These are phyloP conservation scores for Stictonetta naevosa DNA, from an alignment of 2,113 vertebrate species.

Conservation along the genomic window DNA sequence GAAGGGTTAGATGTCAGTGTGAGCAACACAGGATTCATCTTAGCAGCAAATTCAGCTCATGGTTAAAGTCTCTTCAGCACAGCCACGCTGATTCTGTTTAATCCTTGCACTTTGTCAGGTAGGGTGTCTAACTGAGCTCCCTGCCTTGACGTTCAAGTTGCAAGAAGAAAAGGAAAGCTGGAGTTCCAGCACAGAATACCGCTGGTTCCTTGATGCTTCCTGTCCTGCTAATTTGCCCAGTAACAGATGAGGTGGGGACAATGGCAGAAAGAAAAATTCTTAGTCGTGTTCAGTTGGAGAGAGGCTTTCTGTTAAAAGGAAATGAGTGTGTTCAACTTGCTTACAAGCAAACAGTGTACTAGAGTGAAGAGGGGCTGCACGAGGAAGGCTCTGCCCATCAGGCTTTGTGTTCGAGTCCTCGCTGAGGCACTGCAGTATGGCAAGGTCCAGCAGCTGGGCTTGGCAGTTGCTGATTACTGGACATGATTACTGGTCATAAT, in stretches of 20 bases:
- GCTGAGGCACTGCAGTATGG: neutral
- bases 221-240: neutral
- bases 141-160: neutral
- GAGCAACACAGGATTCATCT: neutral
- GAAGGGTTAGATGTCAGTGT: neutral
- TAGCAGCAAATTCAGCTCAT: neutral
- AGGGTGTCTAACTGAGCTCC: neutral
- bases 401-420: neutral
- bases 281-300: neutral
- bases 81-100: neutral
- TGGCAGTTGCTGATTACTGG: neutral
- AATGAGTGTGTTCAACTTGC: neutral
- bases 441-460: neutral
- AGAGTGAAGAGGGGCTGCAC: neutral
- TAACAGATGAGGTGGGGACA: neutral
- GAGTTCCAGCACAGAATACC: neutral
- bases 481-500: neutral
- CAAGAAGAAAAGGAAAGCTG: neutral
- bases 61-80: neutral
- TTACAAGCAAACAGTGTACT: neutral
- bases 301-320: neutral
- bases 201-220: neutral
- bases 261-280: neutral
- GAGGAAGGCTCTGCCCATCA: neutral
- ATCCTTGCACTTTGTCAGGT: rapidly evolving